A percentile compares a stretch with the other conserved stretches of the same genome.
Evolutionary conservation across 2,113 vertebrate species (phyloP).

Genomic region (Cyprinodon variegatus): DNA sequence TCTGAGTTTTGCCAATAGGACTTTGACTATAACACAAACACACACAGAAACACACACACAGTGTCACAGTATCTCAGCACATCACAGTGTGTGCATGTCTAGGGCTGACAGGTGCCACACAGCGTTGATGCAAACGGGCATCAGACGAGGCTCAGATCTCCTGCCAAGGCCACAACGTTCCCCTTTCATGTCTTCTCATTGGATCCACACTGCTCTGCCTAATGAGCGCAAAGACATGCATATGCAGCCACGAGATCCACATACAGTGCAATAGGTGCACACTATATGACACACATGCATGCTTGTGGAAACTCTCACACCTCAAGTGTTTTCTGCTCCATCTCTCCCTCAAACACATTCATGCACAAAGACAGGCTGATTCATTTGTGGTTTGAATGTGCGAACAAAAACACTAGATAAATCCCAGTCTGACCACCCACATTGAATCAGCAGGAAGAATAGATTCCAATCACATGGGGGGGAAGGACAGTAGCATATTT

Average conservation of each 20-base stretch:
- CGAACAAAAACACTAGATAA: slow-evolving; percentile 34
- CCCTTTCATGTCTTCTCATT: slow-evolving; percentile 42
- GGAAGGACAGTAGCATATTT: slow-evolving; percentile 43
- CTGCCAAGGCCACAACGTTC: slow-evolving; percentile 42
- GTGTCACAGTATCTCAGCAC: slow-evolving; percentile 57
- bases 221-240: slow-evolving; percentile 59
- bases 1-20: slow-evolving; percentile 60
- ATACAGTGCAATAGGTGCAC: slow-evolving; percentile 42
- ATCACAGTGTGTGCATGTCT: slow-evolving; percentile 56
- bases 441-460: slow-evolving; percentile 61
- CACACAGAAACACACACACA: slow-evolving; percentile 26
- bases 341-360: slow-evolving; percentile 3
- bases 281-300: slow-evolving; percentile 30
- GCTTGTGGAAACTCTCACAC: slow-evolving; percentile 20
- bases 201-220: slow-evolving; percentile 53
- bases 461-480: slow-evolving; percentile 62
- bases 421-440: slow-evolving; percentile 63
- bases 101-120: slow-evolving; percentile 77
- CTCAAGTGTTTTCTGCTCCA: slow-evolving; percentile 30
- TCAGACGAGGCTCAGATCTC: slow-evolving; percentile 61
- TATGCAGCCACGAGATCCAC: slow-evolving; percentile 32
- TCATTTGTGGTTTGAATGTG: slow-evolving; percentile 18
- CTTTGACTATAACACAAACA: slow-evolving; percentile 17
- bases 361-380: slow-evolving; percentile 28
- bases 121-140: slow-evolving; percentile 70